Conservation (phyloP, 2,888 invertebrate genomes). For the Pristionchus japonicus region DNA sequence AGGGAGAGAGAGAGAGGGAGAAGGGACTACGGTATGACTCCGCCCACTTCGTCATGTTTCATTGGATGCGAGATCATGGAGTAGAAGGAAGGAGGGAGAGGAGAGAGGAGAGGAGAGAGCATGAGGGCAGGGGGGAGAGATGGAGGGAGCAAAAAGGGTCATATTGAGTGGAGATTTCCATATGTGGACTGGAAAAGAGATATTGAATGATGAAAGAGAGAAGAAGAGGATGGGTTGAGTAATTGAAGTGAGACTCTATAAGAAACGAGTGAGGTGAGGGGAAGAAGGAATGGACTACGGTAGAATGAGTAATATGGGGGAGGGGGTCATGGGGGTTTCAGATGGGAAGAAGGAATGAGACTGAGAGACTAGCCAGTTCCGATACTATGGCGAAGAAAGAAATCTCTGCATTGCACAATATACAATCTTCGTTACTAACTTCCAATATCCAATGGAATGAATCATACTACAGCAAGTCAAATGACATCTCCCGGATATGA, state of each 20-base stretch:
- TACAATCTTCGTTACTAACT: too few relatives aligned
- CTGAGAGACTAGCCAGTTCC: neutral
- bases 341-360: neutral
- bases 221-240: conserved; percentile 3
- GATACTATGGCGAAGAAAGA: too few relatives aligned
- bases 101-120: neutral
- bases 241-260: conserved; percentile 13
- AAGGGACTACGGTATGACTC: conserved; percentile 42
- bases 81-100: neutral
- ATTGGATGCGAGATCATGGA: conserved; percentile 41
- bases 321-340: neutral
- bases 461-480: too few relatives aligned
- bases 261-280: neutral
- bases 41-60: conserved; percentile 46
- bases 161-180: neutral
- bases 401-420: too few relatives aligned
- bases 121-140: neutral
- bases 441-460: too few relatives aligned
- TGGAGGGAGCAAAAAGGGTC: conserved; percentile 80
- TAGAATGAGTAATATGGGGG: neutral
- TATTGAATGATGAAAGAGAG: neutral
- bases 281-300: neutral
- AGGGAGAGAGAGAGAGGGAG: neutral
- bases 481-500: too few relatives aligned
- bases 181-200: conserved; percentile 30